phyloP scores from a whole-genome alignment of 2,888 invertebrate species.

The Drosophila leonis region DNA sequence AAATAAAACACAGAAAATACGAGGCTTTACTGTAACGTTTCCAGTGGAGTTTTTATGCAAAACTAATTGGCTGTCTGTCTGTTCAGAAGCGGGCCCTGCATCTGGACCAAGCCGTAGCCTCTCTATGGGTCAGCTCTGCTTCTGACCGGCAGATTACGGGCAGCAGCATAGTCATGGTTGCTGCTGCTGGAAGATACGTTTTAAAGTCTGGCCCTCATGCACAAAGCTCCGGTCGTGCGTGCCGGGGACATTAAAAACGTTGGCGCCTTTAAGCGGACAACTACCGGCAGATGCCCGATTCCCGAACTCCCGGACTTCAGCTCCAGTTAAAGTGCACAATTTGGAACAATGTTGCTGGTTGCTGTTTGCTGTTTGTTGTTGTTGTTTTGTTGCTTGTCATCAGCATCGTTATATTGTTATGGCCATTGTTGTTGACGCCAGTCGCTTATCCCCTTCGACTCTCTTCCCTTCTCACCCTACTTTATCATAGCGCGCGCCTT shows the following conservation, averaged over 20 bases:
- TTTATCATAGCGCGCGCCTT: conserved; percentile 15
- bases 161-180: conserved; percentile 26
- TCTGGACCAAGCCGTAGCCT: conserved; percentile 16
- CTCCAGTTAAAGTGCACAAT: conserved; percentile 69
- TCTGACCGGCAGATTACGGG: conserved; percentile 38
- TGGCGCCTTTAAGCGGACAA: conserved; percentile 63
- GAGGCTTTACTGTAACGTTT: conserved; percentile 48
- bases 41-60: conserved; percentile 74
- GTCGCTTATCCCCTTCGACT: conserved; percentile 28
- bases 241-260: conserved; percentile 65
- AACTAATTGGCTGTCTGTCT: conserved; percentile 69
- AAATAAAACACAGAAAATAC: conserved; percentile 57
- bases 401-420: conserved; percentile 80
- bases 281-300: conserved; percentile 9
- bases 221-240: conserved; percentile 57
- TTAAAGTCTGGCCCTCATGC: conserved; percentile 37
- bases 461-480: neutral
- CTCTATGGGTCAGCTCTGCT: conserved; percentile 25
- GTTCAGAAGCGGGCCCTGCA: conserved; percentile 17
- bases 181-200: conserved; percentile 40
- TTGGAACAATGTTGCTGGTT: conserved; percentile 73
- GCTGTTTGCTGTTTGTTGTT: conserved; percentile 22
- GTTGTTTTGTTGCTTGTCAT: conserved; percentile 69
- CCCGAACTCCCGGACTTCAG: conserved; percentile 33
- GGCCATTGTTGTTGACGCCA: conserved; percentile 60